Evolutionary conservation across 1,140 invertebrate genomes (phyloP).

Genomic region (Euura lappo): DNA sequence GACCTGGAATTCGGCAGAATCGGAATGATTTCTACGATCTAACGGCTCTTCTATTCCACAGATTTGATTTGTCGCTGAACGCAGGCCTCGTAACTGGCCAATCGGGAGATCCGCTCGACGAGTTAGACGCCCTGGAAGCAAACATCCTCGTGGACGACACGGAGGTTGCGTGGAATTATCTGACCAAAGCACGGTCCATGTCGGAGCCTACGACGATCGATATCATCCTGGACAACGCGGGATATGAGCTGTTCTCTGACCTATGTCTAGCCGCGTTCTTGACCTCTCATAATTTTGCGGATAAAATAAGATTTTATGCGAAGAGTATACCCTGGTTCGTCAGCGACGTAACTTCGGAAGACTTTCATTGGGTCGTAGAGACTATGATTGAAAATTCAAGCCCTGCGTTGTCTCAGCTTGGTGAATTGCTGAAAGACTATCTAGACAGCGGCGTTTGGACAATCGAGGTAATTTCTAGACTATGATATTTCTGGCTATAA

Average conservation of each 20-base stretch:
- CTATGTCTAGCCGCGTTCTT: slow-evolving; percentile 83
- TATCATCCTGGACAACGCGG: slow-evolving; percentile 88
- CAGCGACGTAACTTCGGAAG: slow-evolving; percentile 79
- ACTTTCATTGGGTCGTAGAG: slow-evolving; percentile 72
- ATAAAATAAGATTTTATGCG: slow-evolving; percentile 69
- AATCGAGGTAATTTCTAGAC: slow-evolving; percentile 23
- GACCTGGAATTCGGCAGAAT: no score
- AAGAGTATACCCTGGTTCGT: slow-evolving; percentile 94
- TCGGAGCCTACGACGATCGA: slow-evolving; percentile 59
- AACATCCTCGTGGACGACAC: slow-evolving; percentile 73
- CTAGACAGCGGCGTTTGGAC: slow-evolving; percentile 56
- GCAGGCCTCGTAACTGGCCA: slow-evolving; percentile 52
- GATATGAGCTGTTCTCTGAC: slow-evolving; percentile 88
- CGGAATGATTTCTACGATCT: slow-evolving; percentile 22
- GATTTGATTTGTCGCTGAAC: background rate
- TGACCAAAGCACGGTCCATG: slow-evolving; percentile 18
- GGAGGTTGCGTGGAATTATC: slow-evolving; percentile 55
- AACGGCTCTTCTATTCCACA: slow-evolving; percentile 31
- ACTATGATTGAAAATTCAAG: slow-evolving; percentile 41
- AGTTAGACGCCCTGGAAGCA: slow-evolving; percentile 66
- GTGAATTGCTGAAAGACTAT: slow-evolving; percentile 62
- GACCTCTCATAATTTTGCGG: slow-evolving; percentile 68
- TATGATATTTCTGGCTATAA: slow-evolving; percentile 19
- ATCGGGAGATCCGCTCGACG: slow-evolving; percentile 63
- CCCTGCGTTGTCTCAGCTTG: slow-evolving; percentile 44